These are phyloP conservation scores for Phaedon cochleariae DNA, from an alignment of 2,888 invertebrate genomes.

Conservation along the genomic window DNA sequence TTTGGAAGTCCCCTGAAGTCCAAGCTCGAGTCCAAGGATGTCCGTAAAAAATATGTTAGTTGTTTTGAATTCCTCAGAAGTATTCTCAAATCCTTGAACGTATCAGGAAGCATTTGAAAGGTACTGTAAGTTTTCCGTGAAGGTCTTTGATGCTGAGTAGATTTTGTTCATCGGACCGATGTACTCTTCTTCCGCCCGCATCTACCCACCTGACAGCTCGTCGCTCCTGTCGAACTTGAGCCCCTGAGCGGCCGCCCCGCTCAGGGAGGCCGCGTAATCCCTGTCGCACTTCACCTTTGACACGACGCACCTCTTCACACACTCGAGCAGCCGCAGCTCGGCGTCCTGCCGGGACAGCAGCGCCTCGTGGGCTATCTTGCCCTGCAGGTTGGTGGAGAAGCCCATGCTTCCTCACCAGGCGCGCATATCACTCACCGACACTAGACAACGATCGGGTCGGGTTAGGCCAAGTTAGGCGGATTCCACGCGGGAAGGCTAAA, in stretches of 20 bases:
- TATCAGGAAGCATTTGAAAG: no score
- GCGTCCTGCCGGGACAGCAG: slow-evolving; percentile 90
- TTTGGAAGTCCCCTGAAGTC: no score
- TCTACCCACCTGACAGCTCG: slow-evolving; percentile 65
- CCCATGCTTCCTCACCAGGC: slow-evolving; percentile 69
- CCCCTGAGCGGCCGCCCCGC: slow-evolving; percentile 82
- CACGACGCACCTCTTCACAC: slow-evolving; percentile 86
- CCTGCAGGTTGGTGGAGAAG: slow-evolving; percentile 87
- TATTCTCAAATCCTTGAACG: no score
- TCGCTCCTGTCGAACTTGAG: slow-evolving; percentile 83
- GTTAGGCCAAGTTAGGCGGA: no score
- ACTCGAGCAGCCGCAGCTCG: slow-evolving; percentile 90
- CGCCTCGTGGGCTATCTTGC: slow-evolving; percentile 90
- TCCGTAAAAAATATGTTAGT: no score
- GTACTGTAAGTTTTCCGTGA: no score
- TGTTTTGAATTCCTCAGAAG: no score
- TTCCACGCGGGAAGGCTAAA: neutral
- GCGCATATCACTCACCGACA: neutral
- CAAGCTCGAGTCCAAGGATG: no score
- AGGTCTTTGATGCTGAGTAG: no score
- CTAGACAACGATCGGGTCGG: slow-evolving; percentile 8
- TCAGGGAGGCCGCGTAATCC: slow-evolving; percentile 87
- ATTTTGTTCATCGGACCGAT: no score
- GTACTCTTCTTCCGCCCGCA: no score
- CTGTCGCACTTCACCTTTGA: slow-evolving; percentile 91